Evolutionary conservation across 2,797 vertebrate genomes (phyloP).

Genomic region (Xiphorhynchus erythropygius): DNA sequence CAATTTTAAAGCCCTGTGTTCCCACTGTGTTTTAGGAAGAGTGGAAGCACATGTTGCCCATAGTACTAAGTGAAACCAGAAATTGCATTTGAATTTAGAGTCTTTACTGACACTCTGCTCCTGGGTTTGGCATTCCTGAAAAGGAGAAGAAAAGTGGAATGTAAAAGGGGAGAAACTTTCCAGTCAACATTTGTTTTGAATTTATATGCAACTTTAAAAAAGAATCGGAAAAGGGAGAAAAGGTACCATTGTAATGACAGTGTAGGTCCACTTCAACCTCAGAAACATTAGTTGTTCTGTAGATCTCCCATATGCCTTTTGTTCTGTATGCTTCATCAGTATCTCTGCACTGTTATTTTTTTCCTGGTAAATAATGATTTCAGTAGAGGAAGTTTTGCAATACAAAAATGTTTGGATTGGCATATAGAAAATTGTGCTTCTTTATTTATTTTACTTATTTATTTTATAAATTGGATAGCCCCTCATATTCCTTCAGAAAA

Average conservation of each 20-base stretch:
- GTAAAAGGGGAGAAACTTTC: constrained; percentile 40
- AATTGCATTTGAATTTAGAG: constrained; percentile 48
- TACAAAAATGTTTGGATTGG: not conserved
- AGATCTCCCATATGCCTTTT: not conserved
- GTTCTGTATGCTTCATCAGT: not conserved
- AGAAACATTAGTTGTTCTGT: not conserved
- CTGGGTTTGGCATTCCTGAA: constrained; percentile 43
- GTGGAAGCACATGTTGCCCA: constrained; percentile 58
- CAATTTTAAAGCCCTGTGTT: constrained; percentile 21
- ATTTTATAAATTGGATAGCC: not conserved
- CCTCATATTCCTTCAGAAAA: not conserved
- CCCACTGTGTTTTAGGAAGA: constrained; percentile 42
- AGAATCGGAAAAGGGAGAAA: not conserved
- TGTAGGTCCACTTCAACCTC: not conserved
- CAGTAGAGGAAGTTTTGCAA: not conserved
- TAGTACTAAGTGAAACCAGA: constrained; percentile 67
- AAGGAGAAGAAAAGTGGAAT: constrained; percentile 42
- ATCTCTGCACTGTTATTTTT: not conserved
- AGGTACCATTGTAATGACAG: not conserved
- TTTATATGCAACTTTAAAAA: constrained; percentile 33
- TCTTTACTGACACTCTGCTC: constrained; percentile 31
- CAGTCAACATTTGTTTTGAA: constrained; percentile 62
- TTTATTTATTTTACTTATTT: not conserved
- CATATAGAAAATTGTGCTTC: not conserved
- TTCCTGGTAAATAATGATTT: not conserved